Percentiles rank a stretch among this genome's conserved stretches.
phyloP scores from a whole-genome alignment of 2,888 invertebrate species.

The Gnatocerus cornutus region DNA sequence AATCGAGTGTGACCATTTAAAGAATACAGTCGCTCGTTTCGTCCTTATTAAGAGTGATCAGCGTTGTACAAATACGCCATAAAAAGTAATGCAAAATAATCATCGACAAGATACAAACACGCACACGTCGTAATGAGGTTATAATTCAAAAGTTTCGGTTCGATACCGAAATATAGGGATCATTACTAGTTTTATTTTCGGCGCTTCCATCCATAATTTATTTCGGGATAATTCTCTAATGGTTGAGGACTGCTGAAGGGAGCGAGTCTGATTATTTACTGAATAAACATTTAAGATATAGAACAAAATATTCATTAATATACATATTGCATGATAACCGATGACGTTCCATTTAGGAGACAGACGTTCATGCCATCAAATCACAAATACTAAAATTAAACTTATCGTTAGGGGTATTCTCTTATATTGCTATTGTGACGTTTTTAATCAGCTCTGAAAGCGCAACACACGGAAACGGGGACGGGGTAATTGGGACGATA shows the following conservation, averaged over 20 bases:
- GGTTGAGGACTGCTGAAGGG: slow-evolving; percentile 39
- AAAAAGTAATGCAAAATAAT: slow-evolving; percentile 41
- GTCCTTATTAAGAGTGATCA: slow-evolving; percentile 42
- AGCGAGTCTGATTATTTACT: slow-evolving; percentile 44
- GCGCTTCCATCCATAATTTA: slow-evolving; percentile 15
- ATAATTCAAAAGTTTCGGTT: slow-evolving; percentile 34
- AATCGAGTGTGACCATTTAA: slow-evolving; percentile 39
- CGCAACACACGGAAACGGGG: slow-evolving; percentile 25
- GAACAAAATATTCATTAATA: slow-evolving; percentile 59
- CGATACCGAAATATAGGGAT: slow-evolving; percentile 12
- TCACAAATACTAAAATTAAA: slow-evolving; percentile 48
- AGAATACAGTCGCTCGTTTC: slow-evolving; percentile 26
- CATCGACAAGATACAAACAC: slow-evolving; percentile 21
- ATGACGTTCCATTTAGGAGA: slow-evolving; percentile 54
- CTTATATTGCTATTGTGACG: slow-evolving; percentile 35
- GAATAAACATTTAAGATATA: slow-evolving; percentile 56
- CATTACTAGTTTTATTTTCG: slow-evolving; percentile 23
- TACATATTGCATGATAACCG: slow-evolving; percentile 60
- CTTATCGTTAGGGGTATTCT: slow-evolving; percentile 33
- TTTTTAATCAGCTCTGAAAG: slow-evolving; percentile 42
- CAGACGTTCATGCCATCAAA: slow-evolving; percentile 49
- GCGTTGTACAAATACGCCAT: slow-evolving; percentile 29
- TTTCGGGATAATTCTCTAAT: slow-evolving; percentile 20
- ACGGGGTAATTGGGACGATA: slow-evolving; percentile 12
- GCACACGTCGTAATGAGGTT: slow-evolving; percentile 33